Conservation (phyloP, 2,888 invertebrate species). For the Xylocampa areola region DNA sequence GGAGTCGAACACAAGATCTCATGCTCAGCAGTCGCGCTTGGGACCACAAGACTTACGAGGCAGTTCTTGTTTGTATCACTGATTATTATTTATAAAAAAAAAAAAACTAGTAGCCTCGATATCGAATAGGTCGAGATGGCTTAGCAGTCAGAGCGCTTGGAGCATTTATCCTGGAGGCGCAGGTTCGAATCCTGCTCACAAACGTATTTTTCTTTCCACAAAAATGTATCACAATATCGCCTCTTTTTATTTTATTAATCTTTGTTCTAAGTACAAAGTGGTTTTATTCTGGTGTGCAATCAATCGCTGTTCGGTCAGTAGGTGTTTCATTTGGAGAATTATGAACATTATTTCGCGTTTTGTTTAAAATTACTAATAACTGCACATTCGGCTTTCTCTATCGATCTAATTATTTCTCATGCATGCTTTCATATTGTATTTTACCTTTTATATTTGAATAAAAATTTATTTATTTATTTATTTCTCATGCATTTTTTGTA, state of each 20-base stretch:
- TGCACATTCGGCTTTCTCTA: conserved; percentile 12
- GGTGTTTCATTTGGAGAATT: conserved; percentile 42
- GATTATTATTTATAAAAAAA: no score
- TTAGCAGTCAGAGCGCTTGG: no score
- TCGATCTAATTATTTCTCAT: conserved; percentile 15
- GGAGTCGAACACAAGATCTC: no score
- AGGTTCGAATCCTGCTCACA: no score
- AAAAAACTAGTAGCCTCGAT: no score
- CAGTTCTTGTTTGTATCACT: no score
- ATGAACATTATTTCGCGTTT: conserved; percentile 29
- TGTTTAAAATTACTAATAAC: conserved; percentile 28
- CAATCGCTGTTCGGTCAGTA: conserved; percentile 22
- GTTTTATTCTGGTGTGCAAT: conserved; percentile 44
- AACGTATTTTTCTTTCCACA: background rate
- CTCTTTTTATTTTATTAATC: conserved; percentile 27
- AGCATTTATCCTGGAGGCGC: no score
- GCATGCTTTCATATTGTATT: background rate
- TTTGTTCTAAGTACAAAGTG: conserved; percentile 32
- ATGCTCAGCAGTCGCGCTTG: no score
- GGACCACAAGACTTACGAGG: no score
- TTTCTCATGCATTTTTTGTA: no score
- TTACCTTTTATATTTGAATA: background rate
- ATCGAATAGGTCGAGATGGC: no score
- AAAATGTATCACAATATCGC: background rate
- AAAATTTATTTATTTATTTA: no score